Base-by-base conservation (phyloP, 1,140 invertebrate genomes). In the Elymnias hypermnestra region DNA sequence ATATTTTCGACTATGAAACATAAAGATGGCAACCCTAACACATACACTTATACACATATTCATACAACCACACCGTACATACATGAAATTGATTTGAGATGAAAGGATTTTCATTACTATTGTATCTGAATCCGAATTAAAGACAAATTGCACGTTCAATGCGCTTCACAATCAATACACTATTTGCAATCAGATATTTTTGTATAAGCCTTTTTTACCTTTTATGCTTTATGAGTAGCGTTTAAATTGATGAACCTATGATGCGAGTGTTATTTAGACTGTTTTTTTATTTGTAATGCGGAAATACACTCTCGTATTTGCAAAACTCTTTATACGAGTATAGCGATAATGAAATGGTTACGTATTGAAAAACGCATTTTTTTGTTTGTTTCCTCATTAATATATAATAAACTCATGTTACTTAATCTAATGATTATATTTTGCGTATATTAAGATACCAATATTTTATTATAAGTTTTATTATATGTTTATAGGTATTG, bases 71-170 rank as follows among this genome's bases (percentile, higher is more conserved):
- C 33, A 36, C 33, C 15, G 19, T 21, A 36, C 33, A 36, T 36
- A 36, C 33, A 66, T 70, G 61, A 73, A 71, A 74, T 72, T 71
- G 71, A 75, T 72, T 72, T 54, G 61, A 65, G 60, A 71, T 74
- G 72, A 75, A 77, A 77, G 69, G 63, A 61, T 69, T 62, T 63
- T 55, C 63, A 60, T 59, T 54, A 54, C 47, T 48, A 76, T 72
- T 73, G 70, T 70, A 70, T 62, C 52, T 56, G 50, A 53, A 61
- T 66, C 63, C 60, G 61, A 70, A 70, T 70, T 70, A 70, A 66
- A 66, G 63, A 70, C 66, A 66, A 63, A 70, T 67, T 67, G 67
- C 53, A 70, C 58, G 61, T 63, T 66, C 63, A 66, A 57, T 64
- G 23, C 35, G 33, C 54, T 33, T 47, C 45, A 65, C 53, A 59